Evolutionary conservation across 2,113 vertebrate species (phyloP).

Genomic region (Rousettus leschenaultii): DNA sequence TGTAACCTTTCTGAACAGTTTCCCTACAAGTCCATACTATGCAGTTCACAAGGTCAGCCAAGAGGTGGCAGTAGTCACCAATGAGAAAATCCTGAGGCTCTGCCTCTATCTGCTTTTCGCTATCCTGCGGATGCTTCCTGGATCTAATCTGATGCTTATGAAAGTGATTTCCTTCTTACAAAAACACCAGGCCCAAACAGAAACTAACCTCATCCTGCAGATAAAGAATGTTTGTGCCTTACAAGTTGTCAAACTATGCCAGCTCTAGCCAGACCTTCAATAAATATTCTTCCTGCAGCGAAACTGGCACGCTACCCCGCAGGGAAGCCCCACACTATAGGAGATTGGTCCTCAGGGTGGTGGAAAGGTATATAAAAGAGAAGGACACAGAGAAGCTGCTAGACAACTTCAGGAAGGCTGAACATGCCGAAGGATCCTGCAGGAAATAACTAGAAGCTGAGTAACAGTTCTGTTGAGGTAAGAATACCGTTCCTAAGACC

Average conservation of each 20-base stretch:
- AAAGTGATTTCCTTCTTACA: constrained; percentile 60
- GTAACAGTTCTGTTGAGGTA: too few relatives aligned
- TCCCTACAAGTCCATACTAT: not conserved
- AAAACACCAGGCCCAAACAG: constrained; percentile 53
- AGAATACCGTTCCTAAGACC: not conserved
- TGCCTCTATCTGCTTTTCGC: not conserved
- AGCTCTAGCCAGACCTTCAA: not conserved
- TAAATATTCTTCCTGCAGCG: not conserved
- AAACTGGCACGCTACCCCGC: not conserved
- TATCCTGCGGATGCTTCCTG: constrained; percentile 45
- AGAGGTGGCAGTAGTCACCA: constrained; percentile 78
- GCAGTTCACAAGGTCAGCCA: constrained; percentile 23
- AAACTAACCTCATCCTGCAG: constrained; percentile 66
- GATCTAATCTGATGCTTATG: constrained; percentile 63
- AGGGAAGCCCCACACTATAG: not conserved
- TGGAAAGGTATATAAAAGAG: not conserved
- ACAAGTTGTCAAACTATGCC: not conserved
- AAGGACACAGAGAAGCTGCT: not conserved
- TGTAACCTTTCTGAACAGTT: not conserved
- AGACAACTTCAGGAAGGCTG: not conserved
- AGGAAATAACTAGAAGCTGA: not conserved
- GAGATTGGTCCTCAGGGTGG: too few relatives aligned
- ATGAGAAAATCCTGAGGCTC: not conserved
- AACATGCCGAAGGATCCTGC: not conserved
- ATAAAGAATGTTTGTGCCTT: constrained; percentile 61